Evolutionary conservation across 2,797 vertebrate genomes (phyloP), one percentile per base, ranked within the genome.

Genomic region (Notolabrus celidotus): DNA sequence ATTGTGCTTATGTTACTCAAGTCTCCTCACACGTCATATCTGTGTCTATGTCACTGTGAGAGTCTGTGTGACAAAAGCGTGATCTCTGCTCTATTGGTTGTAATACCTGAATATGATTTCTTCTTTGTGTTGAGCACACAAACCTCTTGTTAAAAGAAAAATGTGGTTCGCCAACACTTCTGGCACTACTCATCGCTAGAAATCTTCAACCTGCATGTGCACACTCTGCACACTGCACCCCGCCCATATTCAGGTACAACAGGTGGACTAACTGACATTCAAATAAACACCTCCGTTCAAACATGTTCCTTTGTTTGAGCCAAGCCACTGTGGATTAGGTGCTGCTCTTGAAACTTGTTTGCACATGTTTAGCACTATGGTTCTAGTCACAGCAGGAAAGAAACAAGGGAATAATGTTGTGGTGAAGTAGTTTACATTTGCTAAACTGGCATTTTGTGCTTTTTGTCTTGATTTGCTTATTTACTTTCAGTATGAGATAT

Each of bases 221-320:
- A 56, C 56, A 63, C 3, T 8, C n/a, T n/a, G n/a, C n/a, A n/a
- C 17, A 14, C 19, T n/a, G 4, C 3, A 50, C 74, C 67, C 31
- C 23, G 0, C 73, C 71, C 64, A 22, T 43, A 17, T 67, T 49
- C 12, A 23, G 20, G 10, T 45, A 15, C 17, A 67, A 62, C 82
- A 78, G 80, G 68, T 84, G 66, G 65, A 73, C 27, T 51, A 89
- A 91, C 86, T 66, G 85, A 54, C 76, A 87, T 74, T 65, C 86
- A 90, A 85, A 88, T 68, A 52, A 60, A 57, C 34, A 8, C 46
- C 0, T 61, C 52, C 55, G 31, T 71, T 55, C 34, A 80, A 83
- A 85, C 66, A 66, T 0, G 9, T 29, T 43, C 38, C 10, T 45
- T 58, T 62, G 58, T 62, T 34, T 66, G 50, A 57, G 63, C 56